phyloP scores from a whole-genome alignment of 2,888 invertebrate genomes.

The Aleiodes alternator region DNA sequence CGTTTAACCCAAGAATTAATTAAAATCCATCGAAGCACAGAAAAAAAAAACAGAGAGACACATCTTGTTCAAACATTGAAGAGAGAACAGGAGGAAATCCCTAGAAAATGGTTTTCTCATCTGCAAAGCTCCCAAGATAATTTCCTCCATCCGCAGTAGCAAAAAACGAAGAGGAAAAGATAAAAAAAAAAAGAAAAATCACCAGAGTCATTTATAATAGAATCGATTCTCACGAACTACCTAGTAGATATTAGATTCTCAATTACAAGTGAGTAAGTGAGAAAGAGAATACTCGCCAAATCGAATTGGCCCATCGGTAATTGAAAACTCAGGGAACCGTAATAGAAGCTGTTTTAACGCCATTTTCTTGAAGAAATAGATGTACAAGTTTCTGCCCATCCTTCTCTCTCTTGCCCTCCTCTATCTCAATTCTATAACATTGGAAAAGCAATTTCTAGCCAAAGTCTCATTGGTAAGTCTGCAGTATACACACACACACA shows the following conservation, averaged over 20 bases:
- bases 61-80: too few relatives aligned
- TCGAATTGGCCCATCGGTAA: constrained; percentile 34
- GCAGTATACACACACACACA: background rate
- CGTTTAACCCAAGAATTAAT: too few relatives aligned
- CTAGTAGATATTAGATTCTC: constrained; percentile 20
- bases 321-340: constrained; percentile 29
- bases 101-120: too few relatives aligned
- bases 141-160: background rate
- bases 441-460: too few relatives aligned
- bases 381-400: constrained; percentile 8
- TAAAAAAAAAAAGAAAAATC: background rate
- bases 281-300: constrained; percentile 27
- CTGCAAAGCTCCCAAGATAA: too few relatives aligned
- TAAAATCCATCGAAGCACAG: too few relatives aligned
- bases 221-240: background rate
- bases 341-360: constrained; percentile 32
- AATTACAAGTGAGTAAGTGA: constrained; percentile 28
- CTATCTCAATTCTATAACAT: background rate
- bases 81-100: too few relatives aligned
- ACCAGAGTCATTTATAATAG: background rate
- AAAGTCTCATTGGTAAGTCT: too few relatives aligned
- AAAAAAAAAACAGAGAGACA: too few relatives aligned
- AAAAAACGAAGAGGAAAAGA: background rate
- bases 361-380: constrained; percentile 15
- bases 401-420: too few relatives aligned